Evolutionary conservation across 2,797 vertebrate species (phyloP), one percentile per base, ranked within the genome.

Genomic region (Phoeniculus purpureus): DNA sequence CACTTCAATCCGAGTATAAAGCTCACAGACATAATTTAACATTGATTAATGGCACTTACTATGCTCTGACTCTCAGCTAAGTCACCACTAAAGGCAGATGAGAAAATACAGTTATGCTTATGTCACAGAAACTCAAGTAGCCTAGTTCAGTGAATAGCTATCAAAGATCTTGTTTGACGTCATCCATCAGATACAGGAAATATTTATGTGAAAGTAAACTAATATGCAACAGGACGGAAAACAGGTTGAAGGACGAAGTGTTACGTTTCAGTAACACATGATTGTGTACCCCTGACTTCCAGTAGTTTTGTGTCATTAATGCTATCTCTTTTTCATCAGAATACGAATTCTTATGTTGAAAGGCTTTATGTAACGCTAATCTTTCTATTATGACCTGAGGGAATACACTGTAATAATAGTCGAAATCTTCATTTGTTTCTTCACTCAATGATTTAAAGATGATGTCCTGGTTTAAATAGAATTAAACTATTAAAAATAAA

Each of bases 281-380:
- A 65, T 10, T 48, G 76, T 54, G n/a, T 21, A 58, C 55, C 50
- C 72, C 66, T 76, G 61, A 32, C 29, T 78, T 74, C 27, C 65
- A 84, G 20, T 45, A 65, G 43, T 31, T 91, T 80, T 45, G 40
- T 3, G 15, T 68, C 77, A 80, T 90, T 88, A 92, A 68, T 32
- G 61, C 58, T 65, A 84, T 68, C 89, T 74, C 64, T 89, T 93
- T 81, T 88, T 75, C 87, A 95, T 72, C 77, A 89, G 71, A 92
- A 86, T 92, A 88, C 81, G 58, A 81, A n/a, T 80, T 88, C 87
- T 83, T 84, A 79, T 59, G 37, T 86, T 59, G 6, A 61, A 93
- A 89, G 52, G 32, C 74, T 89, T 94, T 77, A 95, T 72, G 64
- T 91, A 84, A 74, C 77, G 47, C 74, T 94, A 72, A 89, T 94